Base-by-base conservation (phyloP, 1,140 invertebrate genomes). In the Leptoteleia sp. region DNA sequence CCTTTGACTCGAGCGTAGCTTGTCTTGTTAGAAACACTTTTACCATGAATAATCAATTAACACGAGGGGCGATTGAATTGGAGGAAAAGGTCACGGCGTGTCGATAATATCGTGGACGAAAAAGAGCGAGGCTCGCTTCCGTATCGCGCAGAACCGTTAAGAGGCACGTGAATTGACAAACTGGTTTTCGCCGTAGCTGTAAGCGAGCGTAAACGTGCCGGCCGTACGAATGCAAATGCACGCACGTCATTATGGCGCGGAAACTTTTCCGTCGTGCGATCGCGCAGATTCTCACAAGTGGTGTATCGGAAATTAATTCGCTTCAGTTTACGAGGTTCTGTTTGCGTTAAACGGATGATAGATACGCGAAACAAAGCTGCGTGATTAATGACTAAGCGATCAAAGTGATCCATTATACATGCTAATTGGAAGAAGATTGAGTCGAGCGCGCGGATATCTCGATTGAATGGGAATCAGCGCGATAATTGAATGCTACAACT, bases 351-450 rank as follows among this genome's bases (percentile, higher is more conserved):
- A 29, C 9, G 47, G 15, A 52, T 50, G 43, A 48, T 50, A 50
- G 43, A 64, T 64, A 8, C 19, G 13, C 9, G 22, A 13, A n/a
- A 11, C 7, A 4, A 22, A 9, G 35, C 0, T 8, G 5, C 19
- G 15, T 52, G 61, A 65, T 65, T 65, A 27, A 65, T 65, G 61
- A 65, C 15, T 29, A 0, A 11, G 6, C 11, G 31, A 62, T 62
- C 61, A 35, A 16, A 22, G 37, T 52, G 27, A 52, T 65, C 47
- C 11, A 65, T 65, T 52, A 52, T 27, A 29, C 37, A 37, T 22
- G 59, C 35, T 40, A 64, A 64, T 50, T 50, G n/a, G 19, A 47
- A 17, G 15, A 37, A 57, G 38, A 55, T 57, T 15, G 25, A 59
- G n/a, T 33, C 17, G 15, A 61, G 31, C 15, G 31, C 15, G n/a